A percentile compares a stretch with the other conserved stretches of the same genome.
Evolutionary conservation across 2,797 vertebrate species (phyloP).

Genomic region (Streptopelia turtur): DNA sequence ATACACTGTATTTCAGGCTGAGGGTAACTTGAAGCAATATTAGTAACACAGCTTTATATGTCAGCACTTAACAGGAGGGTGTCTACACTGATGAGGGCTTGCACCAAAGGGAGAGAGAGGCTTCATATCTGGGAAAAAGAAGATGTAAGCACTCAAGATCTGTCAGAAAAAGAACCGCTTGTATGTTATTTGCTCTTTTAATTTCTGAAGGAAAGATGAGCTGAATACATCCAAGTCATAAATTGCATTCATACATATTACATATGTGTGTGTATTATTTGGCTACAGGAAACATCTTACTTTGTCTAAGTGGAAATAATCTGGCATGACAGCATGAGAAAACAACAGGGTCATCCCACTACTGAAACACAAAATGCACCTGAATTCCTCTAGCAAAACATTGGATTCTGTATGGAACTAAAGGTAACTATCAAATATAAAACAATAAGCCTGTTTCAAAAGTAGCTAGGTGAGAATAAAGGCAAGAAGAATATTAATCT

Average conservation of each 20-base stretch:
- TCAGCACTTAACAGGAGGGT: background rate
- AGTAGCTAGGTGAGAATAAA: background rate
- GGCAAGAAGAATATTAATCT: background rate
- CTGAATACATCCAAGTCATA: background rate
- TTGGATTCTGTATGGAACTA: rapidly evolving
- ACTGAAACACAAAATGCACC: background rate
- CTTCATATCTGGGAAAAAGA: background rate
- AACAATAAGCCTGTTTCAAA: background rate
- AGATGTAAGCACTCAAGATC: background rate
- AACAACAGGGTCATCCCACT: background rate
- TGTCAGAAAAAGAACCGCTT: background rate
- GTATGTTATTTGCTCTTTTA: background rate
- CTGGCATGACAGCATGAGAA: background rate
- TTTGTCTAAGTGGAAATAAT: background rate
- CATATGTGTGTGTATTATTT: background rate
- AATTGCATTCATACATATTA: background rate
- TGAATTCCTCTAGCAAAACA: background rate
- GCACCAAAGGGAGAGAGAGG: background rate
- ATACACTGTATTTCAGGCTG: background rate
- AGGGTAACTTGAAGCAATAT: background rate
- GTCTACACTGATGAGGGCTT: background rate
- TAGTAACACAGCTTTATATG: background rate
- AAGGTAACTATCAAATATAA: background rate
- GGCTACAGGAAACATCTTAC: background rate
- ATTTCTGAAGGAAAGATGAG: background rate